A percentile compares a stretch with the other conserved stretches of the same genome.
phyloP scores from a whole-genome alignment of 2,888 invertebrate species.

The Sipha maydis region DNA sequence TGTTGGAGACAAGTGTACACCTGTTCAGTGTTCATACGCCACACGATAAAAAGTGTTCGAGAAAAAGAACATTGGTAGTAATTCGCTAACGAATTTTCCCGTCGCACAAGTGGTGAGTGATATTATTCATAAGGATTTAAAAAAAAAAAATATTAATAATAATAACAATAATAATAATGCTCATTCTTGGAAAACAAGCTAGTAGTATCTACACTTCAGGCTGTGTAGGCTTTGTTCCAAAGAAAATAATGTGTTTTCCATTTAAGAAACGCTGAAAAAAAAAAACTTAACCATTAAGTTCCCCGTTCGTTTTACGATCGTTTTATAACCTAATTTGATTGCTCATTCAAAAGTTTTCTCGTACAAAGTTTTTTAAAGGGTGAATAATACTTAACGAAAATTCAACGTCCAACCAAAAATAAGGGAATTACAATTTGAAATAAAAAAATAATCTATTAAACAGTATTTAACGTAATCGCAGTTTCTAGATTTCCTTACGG shows the following conservation, averaged over 20 bases:
- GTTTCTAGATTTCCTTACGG: background rate
- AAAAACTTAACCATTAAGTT: conserved; percentile 12
- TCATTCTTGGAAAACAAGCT: background rate
- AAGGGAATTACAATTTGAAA: conserved; percentile 8
- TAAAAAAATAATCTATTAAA: conserved; percentile 24
- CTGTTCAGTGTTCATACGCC: conserved; percentile 4
- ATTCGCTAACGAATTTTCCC: conserved; percentile 25
- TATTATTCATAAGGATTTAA: conserved; percentile 23
- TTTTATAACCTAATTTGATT: conserved; percentile 54
- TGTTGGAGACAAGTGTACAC: conserved; percentile 26
- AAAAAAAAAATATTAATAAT: background rate
- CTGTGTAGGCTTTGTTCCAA: background rate
- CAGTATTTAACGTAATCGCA: conserved; percentile 17
- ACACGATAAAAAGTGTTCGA: background rate
- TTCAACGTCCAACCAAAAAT: conserved; percentile 14
- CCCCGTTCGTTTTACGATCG: conserved; percentile 24
- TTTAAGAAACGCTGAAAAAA: background rate
- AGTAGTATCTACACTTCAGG: background rate
- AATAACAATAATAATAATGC: no score
- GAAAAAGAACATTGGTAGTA: conserved; percentile 22
- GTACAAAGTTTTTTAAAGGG: conserved; percentile 50
- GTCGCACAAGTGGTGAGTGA: background rate
- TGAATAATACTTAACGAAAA: conserved; percentile 41
- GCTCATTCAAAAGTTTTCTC: conserved; percentile 48
- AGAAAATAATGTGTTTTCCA: conserved; percentile 25